Percentiles rank a stretch among this genome's conserved stretches.
These are phyloP conservation scores for Vireo griseus DNA, from an alignment of 2,797 vertebrate species.

Conservation along the genomic window DNA sequence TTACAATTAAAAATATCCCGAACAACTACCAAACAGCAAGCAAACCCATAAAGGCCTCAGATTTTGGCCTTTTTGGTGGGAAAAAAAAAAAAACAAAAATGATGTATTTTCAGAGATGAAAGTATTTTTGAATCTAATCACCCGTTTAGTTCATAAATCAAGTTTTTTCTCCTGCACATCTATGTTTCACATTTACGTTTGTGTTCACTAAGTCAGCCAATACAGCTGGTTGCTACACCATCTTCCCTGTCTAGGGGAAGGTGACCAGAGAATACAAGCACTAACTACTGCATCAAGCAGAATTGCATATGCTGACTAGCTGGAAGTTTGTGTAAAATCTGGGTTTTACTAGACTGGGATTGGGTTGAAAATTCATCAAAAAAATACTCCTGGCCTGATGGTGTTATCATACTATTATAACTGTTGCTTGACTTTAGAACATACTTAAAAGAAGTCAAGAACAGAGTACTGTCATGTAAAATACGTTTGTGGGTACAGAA, in stretches of 20 bases:
- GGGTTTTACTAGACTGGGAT: neutral
- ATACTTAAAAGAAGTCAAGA: neutral
- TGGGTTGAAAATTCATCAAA: neutral
- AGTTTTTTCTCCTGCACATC: neutral
- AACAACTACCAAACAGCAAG: neutral
- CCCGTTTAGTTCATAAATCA: neutral
- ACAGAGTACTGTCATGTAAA: neutral
- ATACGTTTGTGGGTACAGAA: neutral
- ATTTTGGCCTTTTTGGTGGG: accelerated
- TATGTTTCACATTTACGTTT: neutral
- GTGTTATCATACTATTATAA: neutral
- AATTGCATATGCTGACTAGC: neutral
- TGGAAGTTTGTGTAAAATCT: neutral
- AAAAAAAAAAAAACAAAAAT: neutral
- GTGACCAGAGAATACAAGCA: neutral
- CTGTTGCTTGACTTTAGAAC: neutral
- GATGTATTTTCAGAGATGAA: accelerated
- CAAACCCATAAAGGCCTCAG: accelerated
- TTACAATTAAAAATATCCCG: accelerated
- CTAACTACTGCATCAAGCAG: neutral
- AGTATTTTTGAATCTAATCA: neutral
- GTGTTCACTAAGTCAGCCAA: neutral
- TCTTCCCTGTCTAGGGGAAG: neutral
- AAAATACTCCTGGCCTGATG: neutral
- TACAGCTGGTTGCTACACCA: neutral